A percentile compares a stretch with the other conserved stretches of the same genome.
Conservation (phyloP, 2,797 vertebrate species). For the Lithobates pipiens region DNA sequence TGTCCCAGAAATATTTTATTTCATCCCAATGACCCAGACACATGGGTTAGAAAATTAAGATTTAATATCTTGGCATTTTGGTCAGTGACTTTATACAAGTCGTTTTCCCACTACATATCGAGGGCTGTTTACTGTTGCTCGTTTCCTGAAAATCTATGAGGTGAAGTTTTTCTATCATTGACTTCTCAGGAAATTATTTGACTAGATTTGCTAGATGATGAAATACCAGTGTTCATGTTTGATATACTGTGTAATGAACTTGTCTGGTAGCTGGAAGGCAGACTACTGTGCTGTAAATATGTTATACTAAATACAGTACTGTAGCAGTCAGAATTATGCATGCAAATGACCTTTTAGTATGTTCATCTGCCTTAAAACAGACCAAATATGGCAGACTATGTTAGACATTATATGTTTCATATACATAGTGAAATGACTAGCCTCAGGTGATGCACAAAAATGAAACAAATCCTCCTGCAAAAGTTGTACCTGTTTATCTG, state of each 20-base stretch:
- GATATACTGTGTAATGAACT: not conserved
- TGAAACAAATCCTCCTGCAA: too few relatives aligned
- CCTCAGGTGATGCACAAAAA: too few relatives aligned
- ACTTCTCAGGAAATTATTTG: conserved; percentile 51
- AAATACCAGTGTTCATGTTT: conserved; percentile 30
- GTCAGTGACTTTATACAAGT: conserved; percentile 20
- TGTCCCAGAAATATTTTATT: conserved; percentile 42
- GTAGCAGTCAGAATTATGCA: too few relatives aligned
- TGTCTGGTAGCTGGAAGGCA: conserved; percentile 9
- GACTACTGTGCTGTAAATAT: not conserved
- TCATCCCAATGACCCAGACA: conserved; percentile 34
- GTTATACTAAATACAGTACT: not conserved
- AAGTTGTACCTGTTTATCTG: too few relatives aligned
- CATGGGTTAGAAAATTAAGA: conserved; percentile 50
- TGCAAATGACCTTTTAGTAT: too few relatives aligned
- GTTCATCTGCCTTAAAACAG: too few relatives aligned
- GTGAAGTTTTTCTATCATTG: conserved; percentile 44
- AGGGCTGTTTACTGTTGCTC: conserved; percentile 38
- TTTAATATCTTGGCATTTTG: conserved; percentile 43
- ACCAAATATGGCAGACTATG: too few relatives aligned
- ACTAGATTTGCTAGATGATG: conserved; percentile 19
- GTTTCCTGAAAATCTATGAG: conserved; percentile 54
- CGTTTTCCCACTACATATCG: conserved; percentile 24
- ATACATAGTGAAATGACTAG: too few relatives aligned
- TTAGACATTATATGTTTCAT: too few relatives aligned